Conservation (phyloP, 2,888 invertebrate genomes). For the Lithophane ornitopus region DNA sequence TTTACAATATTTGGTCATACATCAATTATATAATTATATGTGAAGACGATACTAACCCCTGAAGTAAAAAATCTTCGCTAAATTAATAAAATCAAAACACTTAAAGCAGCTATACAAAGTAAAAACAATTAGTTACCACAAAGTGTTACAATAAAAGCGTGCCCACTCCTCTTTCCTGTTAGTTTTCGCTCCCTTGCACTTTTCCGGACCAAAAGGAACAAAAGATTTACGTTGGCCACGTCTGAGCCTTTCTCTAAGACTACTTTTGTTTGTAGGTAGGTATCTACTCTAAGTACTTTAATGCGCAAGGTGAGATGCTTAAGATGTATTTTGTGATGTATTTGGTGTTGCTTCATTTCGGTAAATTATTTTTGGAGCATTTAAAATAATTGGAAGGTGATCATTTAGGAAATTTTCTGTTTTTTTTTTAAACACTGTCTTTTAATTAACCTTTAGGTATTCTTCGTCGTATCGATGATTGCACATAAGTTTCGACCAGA, state of each 20-base stretch:
- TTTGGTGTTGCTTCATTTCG: slow-evolving; percentile 39
- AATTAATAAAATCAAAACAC: slow-evolving; percentile 57
- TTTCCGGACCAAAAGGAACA: slow-evolving; percentile 82
- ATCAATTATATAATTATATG: too few species aligned
- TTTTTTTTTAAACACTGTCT: not conserved
- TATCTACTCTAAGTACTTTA: slow-evolving; percentile 64
- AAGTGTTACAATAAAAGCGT: slow-evolving; percentile 79
- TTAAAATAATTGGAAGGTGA: not conserved
- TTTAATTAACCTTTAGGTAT: too few species aligned
- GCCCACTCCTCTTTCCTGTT: slow-evolving; percentile 82
- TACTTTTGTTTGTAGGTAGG: slow-evolving; percentile 67
- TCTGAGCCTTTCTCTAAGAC: slow-evolving; percentile 77
- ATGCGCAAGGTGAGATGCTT: slow-evolving; percentile 58
- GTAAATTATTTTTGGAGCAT: slow-evolving; percentile 1
- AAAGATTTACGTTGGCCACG: slow-evolving; percentile 84
- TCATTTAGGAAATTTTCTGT: not conserved
- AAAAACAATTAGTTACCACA: slow-evolving; percentile 84
- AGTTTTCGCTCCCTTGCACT: slow-evolving; percentile 86
- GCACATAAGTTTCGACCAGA: not conserved
- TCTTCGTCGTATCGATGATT: not conserved
- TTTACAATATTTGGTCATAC: too few species aligned
- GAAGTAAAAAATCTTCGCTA: not conserved
- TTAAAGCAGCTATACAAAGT: slow-evolving; percentile 58
- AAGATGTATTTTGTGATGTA: slow-evolving; percentile 41
- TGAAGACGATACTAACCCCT: too few species aligned